phyloP scores from a whole-genome alignment of 2,888 invertebrate genomes.

The Diarsia dahlii region DNA sequence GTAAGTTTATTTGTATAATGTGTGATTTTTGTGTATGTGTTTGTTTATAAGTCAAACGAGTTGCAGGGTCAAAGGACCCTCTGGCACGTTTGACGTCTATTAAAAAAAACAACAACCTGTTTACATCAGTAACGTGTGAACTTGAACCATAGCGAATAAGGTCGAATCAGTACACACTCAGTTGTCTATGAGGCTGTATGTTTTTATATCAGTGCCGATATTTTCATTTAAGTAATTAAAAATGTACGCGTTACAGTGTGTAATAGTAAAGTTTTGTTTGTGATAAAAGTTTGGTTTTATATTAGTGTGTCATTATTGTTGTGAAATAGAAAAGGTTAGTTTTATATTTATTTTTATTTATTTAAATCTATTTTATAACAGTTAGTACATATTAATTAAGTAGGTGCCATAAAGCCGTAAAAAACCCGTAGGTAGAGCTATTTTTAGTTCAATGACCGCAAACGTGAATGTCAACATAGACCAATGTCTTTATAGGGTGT shows the following conservation, averaged over 20 bases:
- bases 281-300: background rate
- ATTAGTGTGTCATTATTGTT: background rate
- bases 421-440: no score
- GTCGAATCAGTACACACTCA: constrained; percentile 8
- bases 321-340: constrained; percentile 2
- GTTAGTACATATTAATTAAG: no score
- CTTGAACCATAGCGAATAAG: constrained; percentile 24
- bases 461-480: no score
- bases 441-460: no score
- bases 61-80: no score
- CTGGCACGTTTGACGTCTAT: no score
- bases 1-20: no score
- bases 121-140: constrained; percentile 10
- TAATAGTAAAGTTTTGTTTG: background rate
- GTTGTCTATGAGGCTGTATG: constrained; percentile 16
- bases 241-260: background rate
- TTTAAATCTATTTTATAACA: no score
- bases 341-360: background rate
- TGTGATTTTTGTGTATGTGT: no score
- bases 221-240: background rate
- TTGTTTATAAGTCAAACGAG: no score
- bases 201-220: background rate
- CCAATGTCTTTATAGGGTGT: no score
- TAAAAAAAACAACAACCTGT: constrained; percentile 1
- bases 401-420: no score